A percentile compares a stretch with the other conserved stretches of the same genome.
These are phyloP conservation scores for Orchesella cincta DNA, from an alignment of 1,140 invertebrate species.

Conservation along the genomic window DNA sequence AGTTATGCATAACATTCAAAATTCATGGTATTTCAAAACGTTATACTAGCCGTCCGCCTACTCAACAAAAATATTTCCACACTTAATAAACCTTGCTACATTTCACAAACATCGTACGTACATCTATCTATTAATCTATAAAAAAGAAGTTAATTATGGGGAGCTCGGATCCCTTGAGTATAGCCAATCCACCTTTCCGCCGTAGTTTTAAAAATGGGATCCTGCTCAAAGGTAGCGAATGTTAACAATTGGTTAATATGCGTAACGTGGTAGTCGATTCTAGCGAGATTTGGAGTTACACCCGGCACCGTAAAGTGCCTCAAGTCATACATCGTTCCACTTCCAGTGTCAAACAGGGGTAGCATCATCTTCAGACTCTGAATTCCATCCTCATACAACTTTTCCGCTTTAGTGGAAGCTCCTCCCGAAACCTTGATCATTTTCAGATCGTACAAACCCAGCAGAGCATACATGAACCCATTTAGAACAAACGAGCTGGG, in stretches of 20 bases:
- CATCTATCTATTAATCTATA: no score
- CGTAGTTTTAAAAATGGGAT: constrained; percentile 77
- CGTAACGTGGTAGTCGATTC: constrained; percentile 98
- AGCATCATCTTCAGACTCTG: constrained; percentile 84
- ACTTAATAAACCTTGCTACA: no score
- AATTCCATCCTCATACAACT: constrained; percentile 84
- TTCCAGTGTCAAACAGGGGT: constrained; percentile 91
- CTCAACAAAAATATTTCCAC: no score
- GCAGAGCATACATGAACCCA: constrained; percentile 96
- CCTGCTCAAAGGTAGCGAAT: constrained; percentile 81
- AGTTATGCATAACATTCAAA: no score
- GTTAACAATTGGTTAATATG: constrained; percentile 95
- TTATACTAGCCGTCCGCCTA: no score
- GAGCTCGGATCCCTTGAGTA: constrained; percentile 88
- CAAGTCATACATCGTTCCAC: constrained; percentile 94
- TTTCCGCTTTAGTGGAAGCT: constrained; percentile 68
- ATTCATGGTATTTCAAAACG: no score
- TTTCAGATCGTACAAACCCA: constrained; percentile 91
- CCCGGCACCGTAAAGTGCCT: constrained; percentile 82
- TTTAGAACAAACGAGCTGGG: constrained; percentile 95
- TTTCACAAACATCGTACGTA: no score
- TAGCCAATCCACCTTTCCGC: constrained; percentile 94
- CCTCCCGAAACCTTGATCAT: constrained; percentile 60
- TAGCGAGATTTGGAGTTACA: constrained; percentile 70
- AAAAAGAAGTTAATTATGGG: constrained; percentile 93